These are phyloP conservation scores for Diaprepes abbreviatus DNA, from an alignment of 2,888 invertebrate species.

Conservation along the genomic window DNA sequence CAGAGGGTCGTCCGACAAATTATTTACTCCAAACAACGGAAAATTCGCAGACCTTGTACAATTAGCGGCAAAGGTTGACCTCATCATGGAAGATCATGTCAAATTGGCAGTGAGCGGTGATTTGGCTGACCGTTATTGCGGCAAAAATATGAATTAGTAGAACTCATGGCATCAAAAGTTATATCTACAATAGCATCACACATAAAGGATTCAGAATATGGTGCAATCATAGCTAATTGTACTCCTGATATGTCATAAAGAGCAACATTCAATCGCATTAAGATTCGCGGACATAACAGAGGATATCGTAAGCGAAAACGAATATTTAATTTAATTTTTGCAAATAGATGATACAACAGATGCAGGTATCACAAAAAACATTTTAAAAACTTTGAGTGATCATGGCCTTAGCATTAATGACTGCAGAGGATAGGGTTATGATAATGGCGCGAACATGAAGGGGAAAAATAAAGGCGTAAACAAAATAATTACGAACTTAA, in stretches of 20 bases:
- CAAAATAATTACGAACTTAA: conserved; percentile 56
- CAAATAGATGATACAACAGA: conserved; percentile 12
- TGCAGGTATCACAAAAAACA: conserved; percentile 25
- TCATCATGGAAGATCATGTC: not conserved
- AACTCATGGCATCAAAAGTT: too few species aligned
- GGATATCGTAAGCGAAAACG: not conserved
- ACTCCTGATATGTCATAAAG: conserved; percentile 1
- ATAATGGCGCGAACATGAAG: conserved; percentile 53
- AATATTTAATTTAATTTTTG: conserved; percentile 16
- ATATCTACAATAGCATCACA: too few species aligned
- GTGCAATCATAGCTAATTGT: too few species aligned
- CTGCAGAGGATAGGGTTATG: not conserved
- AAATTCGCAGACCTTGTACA: conserved; percentile 22
- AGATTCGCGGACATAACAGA: conserved; percentile 9
- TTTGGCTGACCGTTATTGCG: too few species aligned
- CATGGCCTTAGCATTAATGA: conserved; percentile 54
- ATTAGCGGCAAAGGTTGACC: conserved; percentile 12
- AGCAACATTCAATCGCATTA: conserved; percentile 15
- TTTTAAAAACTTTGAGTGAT: conserved; percentile 55
- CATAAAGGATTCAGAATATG: too few species aligned
- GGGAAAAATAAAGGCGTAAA: conserved; percentile 60
- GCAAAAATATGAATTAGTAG: too few species aligned
- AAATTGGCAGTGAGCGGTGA: too few species aligned
- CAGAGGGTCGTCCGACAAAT: conserved; percentile 24
- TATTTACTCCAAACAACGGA: conserved; percentile 25